Percentiles rank a stretch among this genome's conserved stretches.
phyloP scores from a whole-genome alignment of 1,140 invertebrate species.

The Heterodera carotae region DNA sequence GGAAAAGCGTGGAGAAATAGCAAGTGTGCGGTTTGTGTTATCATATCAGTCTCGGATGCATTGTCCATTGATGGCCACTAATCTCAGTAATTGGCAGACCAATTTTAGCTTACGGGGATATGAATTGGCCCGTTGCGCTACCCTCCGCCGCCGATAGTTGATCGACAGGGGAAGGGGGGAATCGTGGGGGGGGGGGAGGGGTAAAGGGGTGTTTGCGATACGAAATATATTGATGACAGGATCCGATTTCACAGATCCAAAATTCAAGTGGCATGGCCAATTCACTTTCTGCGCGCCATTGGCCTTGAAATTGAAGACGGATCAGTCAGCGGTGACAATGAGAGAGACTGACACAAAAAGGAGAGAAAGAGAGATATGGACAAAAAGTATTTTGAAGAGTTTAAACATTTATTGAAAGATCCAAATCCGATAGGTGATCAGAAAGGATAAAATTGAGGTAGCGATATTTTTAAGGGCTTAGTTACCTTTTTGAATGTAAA shows the following conservation, averaged over 20 bases:
- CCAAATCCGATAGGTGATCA: too few species aligned
- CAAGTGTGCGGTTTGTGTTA: too few species aligned
- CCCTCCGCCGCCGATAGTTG: too few species aligned
- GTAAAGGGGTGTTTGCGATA: background rate
- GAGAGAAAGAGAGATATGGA: too few species aligned
- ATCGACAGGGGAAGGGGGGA: background rate
- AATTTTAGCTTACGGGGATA: background rate
- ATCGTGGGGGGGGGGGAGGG: background rate
- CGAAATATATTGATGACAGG: slow-evolving; percentile 8
- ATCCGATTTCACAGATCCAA: background rate
- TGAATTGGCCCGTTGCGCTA: background rate
- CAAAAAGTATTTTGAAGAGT: too few species aligned
- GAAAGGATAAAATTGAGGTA: too few species aligned
- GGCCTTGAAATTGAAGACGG: background rate
- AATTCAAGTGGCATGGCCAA: background rate
- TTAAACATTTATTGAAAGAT: too few species aligned
- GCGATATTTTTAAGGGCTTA: background rate
- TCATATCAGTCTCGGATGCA: too few species aligned
- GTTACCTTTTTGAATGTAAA: background rate
- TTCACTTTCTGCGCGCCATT: background rate
- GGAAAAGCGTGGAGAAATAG: too few species aligned
- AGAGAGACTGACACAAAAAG: background rate
- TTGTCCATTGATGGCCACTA: too few species aligned
- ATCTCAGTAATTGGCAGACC: too few species aligned
- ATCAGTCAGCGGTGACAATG: slow-evolving; percentile 2